Evolutionary conservation across 92 coral and sea anemone species (phyloP).

Genomic region (Paragorgia papillata): DNA sequence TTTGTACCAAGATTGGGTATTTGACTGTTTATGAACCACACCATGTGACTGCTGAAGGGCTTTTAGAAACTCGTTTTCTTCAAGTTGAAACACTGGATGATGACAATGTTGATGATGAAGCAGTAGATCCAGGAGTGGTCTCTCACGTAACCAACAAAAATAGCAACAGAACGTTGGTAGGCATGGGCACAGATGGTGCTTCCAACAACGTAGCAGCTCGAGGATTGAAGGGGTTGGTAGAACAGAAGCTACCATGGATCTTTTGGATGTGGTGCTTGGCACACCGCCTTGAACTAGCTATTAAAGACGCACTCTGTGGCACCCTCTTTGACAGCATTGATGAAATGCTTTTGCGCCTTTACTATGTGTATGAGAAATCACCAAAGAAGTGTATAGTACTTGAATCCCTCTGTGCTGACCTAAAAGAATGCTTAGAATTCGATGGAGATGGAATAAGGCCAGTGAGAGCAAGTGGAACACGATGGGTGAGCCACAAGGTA

Average conservation of each 20-base stretch:
- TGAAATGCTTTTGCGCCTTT: conserved; percentile 31
- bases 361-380: conserved; percentile 30
- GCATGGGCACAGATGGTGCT: conserved; percentile 30
- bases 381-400: conserved; percentile 37
- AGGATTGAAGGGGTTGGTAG: conserved; percentile 31
- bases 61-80: background rate
- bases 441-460: conserved; percentile 35
- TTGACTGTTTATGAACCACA: conserved; percentile 9
- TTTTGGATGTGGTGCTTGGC: conserved; percentile 35
- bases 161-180: conserved; percentile 25
- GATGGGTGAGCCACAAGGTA: conserved; percentile 74
- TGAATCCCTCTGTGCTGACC: conserved; percentile 37
- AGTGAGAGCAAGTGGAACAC: conserved; percentile 56
- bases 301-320: conserved; percentile 16
- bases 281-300: conserved; percentile 30
- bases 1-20: conserved; percentile 7
- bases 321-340: conserved; percentile 33
- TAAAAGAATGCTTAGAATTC: conserved; percentile 35
- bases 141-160: conserved; percentile 6
- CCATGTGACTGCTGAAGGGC: conserved; percentile 17
- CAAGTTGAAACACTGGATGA: conserved; percentile 7
- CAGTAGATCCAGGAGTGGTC: conserved; percentile 16
- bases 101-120: conserved; percentile 31
- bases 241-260: conserved; percentile 32
- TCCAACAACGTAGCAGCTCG: conserved; percentile 20